Base-by-base conservation (phyloP, 2,888 invertebrate genomes). In the Chorisops tibialis region DNA sequence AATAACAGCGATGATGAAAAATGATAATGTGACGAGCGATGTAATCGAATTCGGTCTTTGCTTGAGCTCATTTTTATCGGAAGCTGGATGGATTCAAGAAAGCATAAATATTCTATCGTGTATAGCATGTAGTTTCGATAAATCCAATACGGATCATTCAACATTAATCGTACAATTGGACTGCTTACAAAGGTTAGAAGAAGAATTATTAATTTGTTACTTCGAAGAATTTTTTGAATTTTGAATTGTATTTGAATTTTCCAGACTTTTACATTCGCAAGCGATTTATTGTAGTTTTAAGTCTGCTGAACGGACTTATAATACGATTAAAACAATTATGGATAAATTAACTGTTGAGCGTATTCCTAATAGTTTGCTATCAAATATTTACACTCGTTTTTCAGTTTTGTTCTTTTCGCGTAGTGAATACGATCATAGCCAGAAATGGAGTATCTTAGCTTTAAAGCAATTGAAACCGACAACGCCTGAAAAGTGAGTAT, bases 81-180 rank as follows among this genome's bases (percentile, higher is more conserved):
- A 95, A 73, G 91, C 91, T 0, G 94, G 94, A 0, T 93, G 93
- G 91, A 89, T 89, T 74, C 81, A 81, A 66, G 88, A 91, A 72
- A 88, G 91, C 65, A 87, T 89, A 72, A 80, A 83, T 47, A 85
- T 94, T 59, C 79, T 93, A 67, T 75, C 83, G 41, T 80, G 84
- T 9, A 89, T 90, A 69, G 84, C 87, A 65, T 79, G 83, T 66
- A 76, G 91, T 58, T 87, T 90, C 73, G 78, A 80, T 64, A 73
- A 75, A 7, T 80, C 82, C 67, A 18, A 19, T 21, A 79, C 81
- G 68, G 82, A 80, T 61, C 79, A 81, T 0, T 77, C 83, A 65
- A 82, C 84, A 69, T 82, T 86, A 74, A 82, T 85, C 63, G 83
- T 87, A 72, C 85, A 87, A 41, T 80, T 94, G 62, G 91, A 94